Conservation (phyloP, 2,888 invertebrate species). For the Cyclophora albipunctata region DNA sequence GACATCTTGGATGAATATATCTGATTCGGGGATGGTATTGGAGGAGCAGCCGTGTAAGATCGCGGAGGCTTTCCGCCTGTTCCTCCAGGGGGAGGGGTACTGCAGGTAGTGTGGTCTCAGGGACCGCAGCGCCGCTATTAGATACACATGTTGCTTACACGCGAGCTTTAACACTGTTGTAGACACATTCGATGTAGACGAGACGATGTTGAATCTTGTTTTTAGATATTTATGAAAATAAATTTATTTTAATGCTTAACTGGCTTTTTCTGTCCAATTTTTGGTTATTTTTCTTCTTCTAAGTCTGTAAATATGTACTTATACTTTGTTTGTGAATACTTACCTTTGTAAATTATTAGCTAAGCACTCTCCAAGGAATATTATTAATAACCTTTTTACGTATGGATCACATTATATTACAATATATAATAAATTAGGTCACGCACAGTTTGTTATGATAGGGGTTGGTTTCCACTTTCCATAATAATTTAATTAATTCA, state of each 20-base stretch:
- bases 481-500: constrained; percentile 31
- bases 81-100: constrained; percentile 98
- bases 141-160: constrained; percentile 69
- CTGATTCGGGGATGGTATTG: constrained; percentile 97
- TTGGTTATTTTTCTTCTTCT: neutral
- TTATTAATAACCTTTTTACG: too few relatives aligned
- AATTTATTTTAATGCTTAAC: constrained; percentile 63
- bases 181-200: constrained; percentile 63
- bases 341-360: neutral
- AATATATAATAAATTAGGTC: too few relatives aligned
- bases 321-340: neutral
- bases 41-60: constrained; percentile 99
- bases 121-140: constrained; percentile 52
- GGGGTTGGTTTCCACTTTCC: constrained; percentile 19
- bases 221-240: constrained; percentile 62
- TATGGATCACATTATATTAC: too few relatives aligned
- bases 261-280: constrained; percentile 20
- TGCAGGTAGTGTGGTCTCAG: constrained; percentile 77
- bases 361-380: too few relatives aligned
- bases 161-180: constrained; percentile 71
- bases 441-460: neutral
- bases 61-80: constrained; percentile 96
- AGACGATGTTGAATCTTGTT: constrained; percentile 61
- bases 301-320: constrained; percentile 1
- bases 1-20: constrained; percentile 99